Percentiles rank a stretch among this genome's conserved stretches.
Conservation (phyloP, 2,113 vertebrate species). For the Mesoclemmys tuberculata region DNA sequence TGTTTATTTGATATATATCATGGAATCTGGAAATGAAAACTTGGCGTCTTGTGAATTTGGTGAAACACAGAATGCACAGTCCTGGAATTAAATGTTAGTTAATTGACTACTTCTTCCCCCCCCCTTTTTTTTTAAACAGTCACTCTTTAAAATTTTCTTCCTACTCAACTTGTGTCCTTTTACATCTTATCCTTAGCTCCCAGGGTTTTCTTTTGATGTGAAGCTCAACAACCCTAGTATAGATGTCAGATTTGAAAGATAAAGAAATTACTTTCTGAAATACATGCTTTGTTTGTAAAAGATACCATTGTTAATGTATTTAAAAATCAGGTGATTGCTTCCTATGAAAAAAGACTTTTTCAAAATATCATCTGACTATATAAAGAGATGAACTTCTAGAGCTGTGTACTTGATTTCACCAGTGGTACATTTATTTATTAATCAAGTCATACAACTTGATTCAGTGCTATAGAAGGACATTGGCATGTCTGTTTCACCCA, state of each 20-base stretch:
- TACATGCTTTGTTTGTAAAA: conserved; percentile 27
- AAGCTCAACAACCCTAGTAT: conserved; percentile 28
- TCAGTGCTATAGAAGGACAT: background rate
- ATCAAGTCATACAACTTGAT: background rate
- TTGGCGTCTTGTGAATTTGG: background rate
- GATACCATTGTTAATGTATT: background rate
- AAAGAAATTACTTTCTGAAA: conserved; percentile 42
- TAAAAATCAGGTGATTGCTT: conserved; percentile 3
- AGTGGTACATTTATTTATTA: background rate
- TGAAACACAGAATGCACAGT: background rate
- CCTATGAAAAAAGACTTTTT: background rate
- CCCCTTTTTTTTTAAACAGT: background rate
- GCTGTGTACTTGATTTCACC: background rate
- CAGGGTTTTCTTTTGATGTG: conserved; percentile 51
- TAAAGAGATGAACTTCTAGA: background rate
- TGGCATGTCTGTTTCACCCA: background rate
- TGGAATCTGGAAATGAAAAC: background rate
- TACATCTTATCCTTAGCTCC: background rate
- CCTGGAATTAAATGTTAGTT: conserved; percentile 27
- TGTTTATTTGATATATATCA: background rate
- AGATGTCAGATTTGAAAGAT: conserved; percentile 43
- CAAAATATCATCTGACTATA: background rate
- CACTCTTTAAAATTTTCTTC: background rate
- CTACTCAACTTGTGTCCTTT: background rate
- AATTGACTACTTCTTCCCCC: no score